Evolutionary conservation across 2,797 vertebrate species (phyloP).

Genomic region (Poecile montanus): DNA sequence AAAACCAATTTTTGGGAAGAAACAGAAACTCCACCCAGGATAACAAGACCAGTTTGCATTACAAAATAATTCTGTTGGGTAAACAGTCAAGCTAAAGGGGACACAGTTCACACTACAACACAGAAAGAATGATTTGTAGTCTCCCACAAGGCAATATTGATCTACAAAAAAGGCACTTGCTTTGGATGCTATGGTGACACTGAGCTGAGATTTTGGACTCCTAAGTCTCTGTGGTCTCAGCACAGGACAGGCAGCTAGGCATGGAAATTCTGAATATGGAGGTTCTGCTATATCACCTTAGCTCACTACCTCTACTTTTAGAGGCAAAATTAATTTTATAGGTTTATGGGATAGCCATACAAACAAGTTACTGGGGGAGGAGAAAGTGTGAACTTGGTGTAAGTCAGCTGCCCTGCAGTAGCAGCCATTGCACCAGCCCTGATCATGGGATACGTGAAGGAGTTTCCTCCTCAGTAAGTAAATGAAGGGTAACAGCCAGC

Average conservation of each 20-base stretch:
- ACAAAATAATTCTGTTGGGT: not conserved
- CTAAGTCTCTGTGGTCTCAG: not conserved
- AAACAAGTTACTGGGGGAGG: not conserved
- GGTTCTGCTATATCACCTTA: not conserved
- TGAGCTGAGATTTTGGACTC: not conserved
- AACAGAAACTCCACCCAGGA: not conserved
- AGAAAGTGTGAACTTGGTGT: not conserved
- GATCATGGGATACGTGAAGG: accelerated
- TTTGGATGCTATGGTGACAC: not conserved
- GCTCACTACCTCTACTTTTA: not conserved
- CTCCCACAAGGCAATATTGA: not conserved
- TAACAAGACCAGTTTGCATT: not conserved
- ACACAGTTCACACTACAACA: not conserved
- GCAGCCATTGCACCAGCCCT: not conserved
- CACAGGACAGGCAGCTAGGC: not conserved
- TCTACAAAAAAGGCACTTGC: not conserved
- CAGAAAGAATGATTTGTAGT: not conserved
- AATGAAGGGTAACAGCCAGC: not conserved
- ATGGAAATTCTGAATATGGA: not conserved
- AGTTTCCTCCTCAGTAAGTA: not conserved
- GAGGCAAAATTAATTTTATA: not conserved
- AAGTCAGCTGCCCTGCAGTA: not conserved
- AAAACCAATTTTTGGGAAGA: not conserved
- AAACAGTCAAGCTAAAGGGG: not conserved
- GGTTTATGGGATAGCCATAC: not conserved